A percentile compares a stretch with the other conserved stretches of the same genome.
These are phyloP conservation scores for Urocolius indicus DNA, from an alignment of 2,113 vertebrate species.

Conservation along the genomic window DNA sequence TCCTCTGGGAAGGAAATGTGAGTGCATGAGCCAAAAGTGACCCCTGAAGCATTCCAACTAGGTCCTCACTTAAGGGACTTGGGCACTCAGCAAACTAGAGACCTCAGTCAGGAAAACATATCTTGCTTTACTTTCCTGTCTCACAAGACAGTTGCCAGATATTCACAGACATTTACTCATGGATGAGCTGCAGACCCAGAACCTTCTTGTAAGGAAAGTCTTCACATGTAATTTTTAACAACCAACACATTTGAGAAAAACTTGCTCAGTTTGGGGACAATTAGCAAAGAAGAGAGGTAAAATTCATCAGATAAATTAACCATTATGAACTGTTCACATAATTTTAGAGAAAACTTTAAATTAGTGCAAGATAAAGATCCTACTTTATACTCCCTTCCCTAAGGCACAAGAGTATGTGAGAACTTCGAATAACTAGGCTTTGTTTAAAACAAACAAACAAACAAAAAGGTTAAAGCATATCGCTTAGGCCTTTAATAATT, in stretches of 20 bases:
- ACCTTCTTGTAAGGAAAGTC: not conserved
- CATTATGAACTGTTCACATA: not conserved
- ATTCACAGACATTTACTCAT: not conserved
- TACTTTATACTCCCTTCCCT: not conserved
- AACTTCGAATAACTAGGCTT: not conserved
- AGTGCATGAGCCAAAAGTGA: rapidly evolving
- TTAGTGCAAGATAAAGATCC: not conserved
- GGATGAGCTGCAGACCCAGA: not conserved
- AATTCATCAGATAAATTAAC: not conserved
- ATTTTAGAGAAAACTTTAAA: not conserved
- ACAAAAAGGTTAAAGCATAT: not conserved
- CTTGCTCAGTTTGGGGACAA: not conserved
- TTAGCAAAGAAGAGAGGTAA: not conserved
- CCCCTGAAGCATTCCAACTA: rapidly evolving
- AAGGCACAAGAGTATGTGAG: not conserved
- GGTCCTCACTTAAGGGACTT: not conserved
- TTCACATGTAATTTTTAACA: not conserved
- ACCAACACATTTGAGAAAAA: not conserved
- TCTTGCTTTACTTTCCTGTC: not conserved
- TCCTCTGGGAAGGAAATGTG: not conserved
- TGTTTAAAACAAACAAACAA: not conserved
- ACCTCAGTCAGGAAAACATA: not conserved
- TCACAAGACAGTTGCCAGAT: not conserved
- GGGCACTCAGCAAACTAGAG: not conserved
- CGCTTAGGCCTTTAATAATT: not conserved